Base-by-base conservation (phyloP, 2,113 vertebrate genomes). In the Thymallus thymallus region DNA sequence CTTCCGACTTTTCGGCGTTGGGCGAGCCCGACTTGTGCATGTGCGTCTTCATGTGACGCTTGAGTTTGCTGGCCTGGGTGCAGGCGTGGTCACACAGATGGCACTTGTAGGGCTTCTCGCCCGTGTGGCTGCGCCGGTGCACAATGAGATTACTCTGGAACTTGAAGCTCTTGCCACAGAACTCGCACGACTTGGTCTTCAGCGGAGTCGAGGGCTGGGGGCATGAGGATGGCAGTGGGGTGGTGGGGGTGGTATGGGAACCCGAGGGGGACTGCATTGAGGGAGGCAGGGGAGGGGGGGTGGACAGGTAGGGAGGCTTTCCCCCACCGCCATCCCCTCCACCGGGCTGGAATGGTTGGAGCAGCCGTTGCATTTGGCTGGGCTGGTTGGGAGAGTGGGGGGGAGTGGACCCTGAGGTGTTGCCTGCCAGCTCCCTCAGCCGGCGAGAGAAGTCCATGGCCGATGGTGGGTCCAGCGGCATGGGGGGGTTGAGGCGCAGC, bases 21-120 rank as follows among this genome's bases (percentile, higher is more conserved):
- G 98, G 96, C 20, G 97, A 98, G 1, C 96, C 96, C 81, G 97
- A 96, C 91, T 99, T 99, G 94, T 99, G 97, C 95, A 98, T 96
- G 92, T 99, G 98, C 13, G 98, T 99, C 91, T 99, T 99, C 98
- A 99, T 99, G 94, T 99, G 98, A 81, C 98, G 96, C 89, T 99
- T 99, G 76, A 99, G 92, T 89, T 99, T 99, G 94, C 97, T 99
- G 84, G 98, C 98, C 91, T 99, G 98, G 4, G 98, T 99, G 90
- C 98, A 99, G 68, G 98, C 98, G 5, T 99, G 98, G 90, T 99
- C 98, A n/a, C 98, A 99, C 78, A 99, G 93, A 92, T 95, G 97
- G 90, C 98, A 99, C 86, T 99, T 99, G 90, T 99, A 98, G 80
- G 98, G 98, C 92, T 99, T 99, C 91, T 99, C 98, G 79, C 98